Conservation (phyloP, 2,113 vertebrate genomes). For the Aviceda subcristata region DNA sequence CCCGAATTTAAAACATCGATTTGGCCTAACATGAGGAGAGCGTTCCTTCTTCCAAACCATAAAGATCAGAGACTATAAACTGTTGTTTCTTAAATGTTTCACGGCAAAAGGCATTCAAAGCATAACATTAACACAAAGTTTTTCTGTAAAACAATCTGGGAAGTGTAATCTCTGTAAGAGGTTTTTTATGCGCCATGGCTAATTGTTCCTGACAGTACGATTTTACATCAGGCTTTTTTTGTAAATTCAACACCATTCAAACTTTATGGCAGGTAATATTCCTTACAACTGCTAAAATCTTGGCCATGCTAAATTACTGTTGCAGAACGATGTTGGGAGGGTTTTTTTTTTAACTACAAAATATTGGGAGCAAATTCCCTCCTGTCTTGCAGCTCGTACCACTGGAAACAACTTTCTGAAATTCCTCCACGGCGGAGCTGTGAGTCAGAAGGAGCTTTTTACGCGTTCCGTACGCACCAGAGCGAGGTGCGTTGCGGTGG, state of each 20-base stretch:
- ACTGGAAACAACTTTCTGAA: neutral
- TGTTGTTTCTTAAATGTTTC: conserved; percentile 66
- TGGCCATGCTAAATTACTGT: neutral
- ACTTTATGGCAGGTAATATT: conserved; percentile 45
- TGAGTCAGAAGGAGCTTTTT: neutral
- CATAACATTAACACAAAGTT: conserved; percentile 62
- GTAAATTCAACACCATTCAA: conserved; percentile 29
- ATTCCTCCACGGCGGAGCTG: neutral
- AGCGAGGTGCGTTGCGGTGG: accelerated
- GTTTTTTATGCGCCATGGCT: conserved; percentile 61
- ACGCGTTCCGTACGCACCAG: neutral
- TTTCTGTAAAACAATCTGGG: conserved; percentile 71
- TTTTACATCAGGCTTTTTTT: conserved; percentile 45
- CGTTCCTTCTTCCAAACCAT: conserved; percentile 37
- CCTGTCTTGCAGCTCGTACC: neutral
- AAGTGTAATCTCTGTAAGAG: conserved; percentile 48
- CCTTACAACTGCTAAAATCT: conserved; percentile 34
- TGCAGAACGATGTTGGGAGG: neutral
- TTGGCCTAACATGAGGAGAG: conserved; percentile 26
- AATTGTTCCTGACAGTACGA: conserved; percentile 66
- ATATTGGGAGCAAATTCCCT: neutral
- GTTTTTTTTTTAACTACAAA: neutral
- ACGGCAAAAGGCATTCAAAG: conserved; percentile 61
- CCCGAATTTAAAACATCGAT: conserved; percentile 53
- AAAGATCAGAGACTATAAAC: conserved; percentile 73